Percentiles rank a stretch among this genome's conserved stretches.
These are phyloP conservation scores for Tinea trinotella DNA, from an alignment of 2,888 invertebrate genomes.

Conservation along the genomic window DNA sequence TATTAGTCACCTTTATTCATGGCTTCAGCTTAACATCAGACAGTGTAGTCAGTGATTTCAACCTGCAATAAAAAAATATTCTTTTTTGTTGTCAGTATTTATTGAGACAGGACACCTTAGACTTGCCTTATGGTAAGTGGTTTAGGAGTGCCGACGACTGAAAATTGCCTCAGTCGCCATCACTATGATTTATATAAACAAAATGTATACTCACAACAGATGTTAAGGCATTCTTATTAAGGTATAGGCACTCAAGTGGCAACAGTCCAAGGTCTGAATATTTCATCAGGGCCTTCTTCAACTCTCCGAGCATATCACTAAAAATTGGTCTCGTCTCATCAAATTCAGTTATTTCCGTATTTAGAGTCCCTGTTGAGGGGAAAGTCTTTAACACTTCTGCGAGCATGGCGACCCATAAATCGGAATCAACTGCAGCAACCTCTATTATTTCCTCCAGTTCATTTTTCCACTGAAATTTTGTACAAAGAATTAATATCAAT, in stretches of 20 bases:
- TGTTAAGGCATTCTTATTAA: slow-evolving; percentile 92
- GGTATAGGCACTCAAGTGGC: slow-evolving; percentile 95
- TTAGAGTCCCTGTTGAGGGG: slow-evolving; percentile 90
- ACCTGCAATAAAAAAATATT: too few species aligned
- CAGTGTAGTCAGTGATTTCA: too few species aligned
- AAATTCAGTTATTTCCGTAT: slow-evolving; percentile 88
- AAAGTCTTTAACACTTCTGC: slow-evolving; percentile 96
- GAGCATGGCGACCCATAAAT: slow-evolving; percentile 97
- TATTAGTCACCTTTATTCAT: too few species aligned
- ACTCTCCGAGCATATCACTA: slow-evolving; percentile 89
- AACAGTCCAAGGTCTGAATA: slow-evolving; percentile 89
- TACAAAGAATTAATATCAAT: too few species aligned
- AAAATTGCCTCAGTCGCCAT: too few species aligned
- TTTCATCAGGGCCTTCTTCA: slow-evolving; percentile 85
- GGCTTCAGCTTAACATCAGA: too few species aligned
- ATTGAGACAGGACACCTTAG: too few species aligned
- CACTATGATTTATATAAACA: not conserved
- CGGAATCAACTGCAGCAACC: slow-evolving; percentile 92
- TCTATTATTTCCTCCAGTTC: slow-evolving; percentile 96
- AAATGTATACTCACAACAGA: slow-evolving; percentile 83
- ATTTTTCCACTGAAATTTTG: slow-evolving; percentile 85
- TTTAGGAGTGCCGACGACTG: too few species aligned
- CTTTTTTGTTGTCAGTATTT: too few species aligned
- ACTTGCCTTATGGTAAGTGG: too few species aligned
- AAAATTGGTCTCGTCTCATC: slow-evolving; percentile 93